Conservation (phyloP, 23 tunicate species). For the Ciona savignyi region DNA sequence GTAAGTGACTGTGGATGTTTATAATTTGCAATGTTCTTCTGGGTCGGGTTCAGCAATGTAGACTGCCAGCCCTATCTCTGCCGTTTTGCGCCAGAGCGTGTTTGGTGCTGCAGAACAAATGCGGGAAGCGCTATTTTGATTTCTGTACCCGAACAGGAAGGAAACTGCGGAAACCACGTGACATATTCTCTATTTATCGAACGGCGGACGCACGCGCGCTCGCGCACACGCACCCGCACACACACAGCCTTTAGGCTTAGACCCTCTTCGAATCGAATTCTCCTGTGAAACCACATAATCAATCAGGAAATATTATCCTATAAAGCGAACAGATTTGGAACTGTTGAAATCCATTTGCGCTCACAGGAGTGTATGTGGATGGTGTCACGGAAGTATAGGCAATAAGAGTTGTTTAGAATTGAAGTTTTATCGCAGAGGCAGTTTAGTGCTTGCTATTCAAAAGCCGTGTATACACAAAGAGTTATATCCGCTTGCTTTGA, state of each 20-base stretch:
- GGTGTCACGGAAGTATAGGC: too few relatives aligned
- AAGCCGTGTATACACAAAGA: too few relatives aligned
- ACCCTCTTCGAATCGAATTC: too few relatives aligned
- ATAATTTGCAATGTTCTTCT: background rate
- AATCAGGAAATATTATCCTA: too few relatives aligned
- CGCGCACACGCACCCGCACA: background rate
- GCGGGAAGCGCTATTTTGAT: background rate
- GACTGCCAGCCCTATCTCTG: background rate
- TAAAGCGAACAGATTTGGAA: background rate
- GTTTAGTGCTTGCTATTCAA: too few relatives aligned
- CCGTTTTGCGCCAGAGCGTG: background rate
- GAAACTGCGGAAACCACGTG: conserved; percentile 1
- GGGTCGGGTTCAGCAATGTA: background rate
- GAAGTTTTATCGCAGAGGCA: too few relatives aligned
- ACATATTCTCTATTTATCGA: background rate
- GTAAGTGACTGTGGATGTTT: conserved; percentile 29
- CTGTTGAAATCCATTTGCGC: too few relatives aligned
- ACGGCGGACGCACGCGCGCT: background rate
- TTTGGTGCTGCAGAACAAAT: background rate
- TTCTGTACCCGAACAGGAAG: background rate
- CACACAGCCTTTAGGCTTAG: background rate
- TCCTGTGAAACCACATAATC: too few relatives aligned
- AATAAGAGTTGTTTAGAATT: too few relatives aligned
- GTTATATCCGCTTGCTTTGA: too few relatives aligned
- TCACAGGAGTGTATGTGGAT: too few relatives aligned